Evolutionary conservation across 2,888 invertebrate genomes (phyloP).

Genomic region (Nemurella pictetii): DNA sequence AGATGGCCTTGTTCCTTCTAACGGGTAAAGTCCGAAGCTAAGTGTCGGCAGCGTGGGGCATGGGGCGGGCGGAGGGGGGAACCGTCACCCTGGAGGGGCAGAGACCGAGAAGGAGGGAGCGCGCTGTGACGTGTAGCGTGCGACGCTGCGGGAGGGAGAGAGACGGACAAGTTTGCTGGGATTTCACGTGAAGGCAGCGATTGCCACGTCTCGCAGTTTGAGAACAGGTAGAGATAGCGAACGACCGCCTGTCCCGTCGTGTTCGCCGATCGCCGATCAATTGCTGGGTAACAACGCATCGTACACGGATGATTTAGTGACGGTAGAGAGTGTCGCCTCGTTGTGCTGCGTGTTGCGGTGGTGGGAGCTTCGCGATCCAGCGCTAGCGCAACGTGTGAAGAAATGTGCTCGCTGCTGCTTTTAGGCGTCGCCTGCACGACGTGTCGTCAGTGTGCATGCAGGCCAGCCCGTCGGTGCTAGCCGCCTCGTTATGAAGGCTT

Average conservation of each 20-base stretch:
- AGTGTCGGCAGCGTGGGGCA: background rate
- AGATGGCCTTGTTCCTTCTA: slow-evolving; percentile 15
- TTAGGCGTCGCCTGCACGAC: background rate
- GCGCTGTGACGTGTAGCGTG: no score
- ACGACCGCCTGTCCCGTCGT: background rate
- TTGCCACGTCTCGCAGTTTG: slow-evolving; percentile 4
- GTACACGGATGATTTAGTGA: no score
- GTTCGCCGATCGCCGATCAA: background rate
- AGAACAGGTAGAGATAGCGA: background rate
- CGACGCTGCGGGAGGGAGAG: no score
- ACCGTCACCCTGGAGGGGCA: background rate
- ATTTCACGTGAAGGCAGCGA: slow-evolving; percentile 15
- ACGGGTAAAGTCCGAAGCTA: slow-evolving; percentile 26
- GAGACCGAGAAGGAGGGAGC: background rate
- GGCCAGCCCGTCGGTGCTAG: background rate
- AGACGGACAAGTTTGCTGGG: slow-evolving; percentile 18
- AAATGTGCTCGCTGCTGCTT: background rate
- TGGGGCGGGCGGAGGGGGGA: no score
- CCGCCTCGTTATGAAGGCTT: background rate
- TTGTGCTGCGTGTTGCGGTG: no score
- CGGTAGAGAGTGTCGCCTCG: no score
- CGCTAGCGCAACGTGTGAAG: no score
- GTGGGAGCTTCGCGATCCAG: no score
- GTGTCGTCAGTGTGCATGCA: background rate
- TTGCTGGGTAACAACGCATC: no score